A percentile compares a stretch with the other conserved stretches of the same genome.
Evolutionary conservation across 2,797 vertebrate genomes (phyloP).

Genomic region (Characodon lateralis): DNA sequence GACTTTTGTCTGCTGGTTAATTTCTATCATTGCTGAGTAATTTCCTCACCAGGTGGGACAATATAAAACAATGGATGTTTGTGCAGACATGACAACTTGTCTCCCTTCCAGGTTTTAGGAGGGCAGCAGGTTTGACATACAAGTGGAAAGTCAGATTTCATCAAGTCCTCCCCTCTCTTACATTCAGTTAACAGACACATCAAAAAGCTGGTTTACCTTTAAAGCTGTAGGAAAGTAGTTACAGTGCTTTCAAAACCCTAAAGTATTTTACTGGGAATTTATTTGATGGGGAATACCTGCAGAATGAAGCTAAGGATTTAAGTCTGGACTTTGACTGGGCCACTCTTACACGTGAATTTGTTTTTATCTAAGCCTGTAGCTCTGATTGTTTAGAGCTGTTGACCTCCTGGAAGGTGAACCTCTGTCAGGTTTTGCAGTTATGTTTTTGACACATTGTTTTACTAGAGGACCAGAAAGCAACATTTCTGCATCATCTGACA

Average conservation of each 20-base stretch:
- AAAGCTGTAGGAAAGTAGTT: not conserved
- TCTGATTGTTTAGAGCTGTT: too few species aligned
- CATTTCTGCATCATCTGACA: not conserved
- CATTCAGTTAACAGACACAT: too few species aligned
- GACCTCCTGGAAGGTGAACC: not conserved
- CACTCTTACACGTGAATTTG: too few species aligned
- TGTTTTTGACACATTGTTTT: not conserved
- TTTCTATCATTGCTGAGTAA: slow-evolving; percentile 25
- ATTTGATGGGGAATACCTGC: not conserved
- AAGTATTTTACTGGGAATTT: not conserved
- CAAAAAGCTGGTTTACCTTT: too few species aligned
- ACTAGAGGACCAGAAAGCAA: not conserved
- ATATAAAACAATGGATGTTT: slow-evolving; percentile 22
- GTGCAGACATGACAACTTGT: slow-evolving; percentile 5
- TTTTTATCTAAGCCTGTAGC: too few species aligned
- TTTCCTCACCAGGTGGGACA: slow-evolving; percentile 16
- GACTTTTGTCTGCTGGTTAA: not conserved
- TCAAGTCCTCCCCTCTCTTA: too few species aligned
- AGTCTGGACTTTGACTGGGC: not conserved
- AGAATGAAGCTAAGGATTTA: not conserved
- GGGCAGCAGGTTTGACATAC: not conserved
- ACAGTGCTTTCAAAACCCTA: not conserved
- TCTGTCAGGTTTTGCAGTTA: not conserved
- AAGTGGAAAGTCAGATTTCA: not conserved
- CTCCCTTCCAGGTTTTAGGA: not conserved